Base-by-base conservation (phyloP, 1,140 invertebrate species). In the Drosophila quadrilineata region DNA sequence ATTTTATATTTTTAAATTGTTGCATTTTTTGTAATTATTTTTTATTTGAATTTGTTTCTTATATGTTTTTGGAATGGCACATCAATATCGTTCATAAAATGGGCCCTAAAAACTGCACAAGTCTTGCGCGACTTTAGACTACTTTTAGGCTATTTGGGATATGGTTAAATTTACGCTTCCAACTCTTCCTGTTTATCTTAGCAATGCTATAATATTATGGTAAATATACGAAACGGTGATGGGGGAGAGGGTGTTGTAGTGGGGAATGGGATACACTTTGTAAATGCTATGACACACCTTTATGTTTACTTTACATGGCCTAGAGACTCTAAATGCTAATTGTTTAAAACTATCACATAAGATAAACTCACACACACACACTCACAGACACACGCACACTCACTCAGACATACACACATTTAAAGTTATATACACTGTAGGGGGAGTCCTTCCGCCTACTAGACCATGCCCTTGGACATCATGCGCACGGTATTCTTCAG, bases 401-500 rank as follows among this genome's bases (percentile, higher is more conserved):
- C n/a, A n/a, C n/a, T n/a, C n/a, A n/a, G n/a, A n/a, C n/a, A 46
- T 22, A 57, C 29, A 57, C 35, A 28, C 35, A 58, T n/a, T n/a
- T n/a, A n/a, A n/a, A 49, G 59, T 53, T 85, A 77, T 84, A 31
- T 85, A 85, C 70, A 77, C 59, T 54, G 31, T 28, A 40, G 40
- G 46, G 53, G 38, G 56, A 1, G 29, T 28, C 4, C 16, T 24
- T 52, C 24, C 16, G 6, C 22, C 58, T 41, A 67, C 82, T 89
- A 89, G 46, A 89, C 88, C 92, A 94, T 94, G 40, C 94, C 93
- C 91, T 96, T 96, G 43, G 95, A 95, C 95, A 96, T 96, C 95
- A 96, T 95, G 73, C 95, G 92, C 33, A 96, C 96, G 6, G 97
- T 98, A 90, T 99, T 99, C 90, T 99, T 99, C 29, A 98, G 91